These are phyloP conservation scores for Calosoma granatense DNA, from an alignment of 1,140 invertebrate genomes.

Conservation along the genomic window DNA sequence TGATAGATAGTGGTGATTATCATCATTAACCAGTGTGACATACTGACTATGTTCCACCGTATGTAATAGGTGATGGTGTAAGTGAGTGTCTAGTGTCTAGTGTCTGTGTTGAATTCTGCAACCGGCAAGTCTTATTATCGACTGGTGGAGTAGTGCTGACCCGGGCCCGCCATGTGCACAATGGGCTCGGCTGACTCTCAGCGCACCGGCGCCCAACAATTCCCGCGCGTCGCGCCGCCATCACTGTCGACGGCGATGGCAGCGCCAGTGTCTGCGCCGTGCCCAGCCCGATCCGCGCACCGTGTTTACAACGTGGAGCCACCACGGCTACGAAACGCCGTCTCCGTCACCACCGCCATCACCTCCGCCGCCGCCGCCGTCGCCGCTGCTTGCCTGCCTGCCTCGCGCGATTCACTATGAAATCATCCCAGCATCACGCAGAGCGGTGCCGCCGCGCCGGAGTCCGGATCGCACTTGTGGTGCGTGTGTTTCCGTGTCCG, in stretches of 20 bases:
- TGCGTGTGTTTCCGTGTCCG: neutral
- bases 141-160: constrained; percentile 1
- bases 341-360: neutral
- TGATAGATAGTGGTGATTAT: too few species aligned
- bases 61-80: too few species aligned
- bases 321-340: too few species aligned
- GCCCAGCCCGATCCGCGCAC: neutral
- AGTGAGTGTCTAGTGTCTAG: neutral
- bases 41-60: too few species aligned
- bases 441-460: neutral
- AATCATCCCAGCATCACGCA: neutral
- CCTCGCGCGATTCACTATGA: neutral
- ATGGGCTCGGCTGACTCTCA: neutral
- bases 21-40: too few species aligned
- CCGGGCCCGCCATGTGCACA: constrained; percentile 5
- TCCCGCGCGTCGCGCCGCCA: neutral
- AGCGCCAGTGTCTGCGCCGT: neutral
- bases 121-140: constrained; percentile 2
- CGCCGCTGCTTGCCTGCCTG: neutral
- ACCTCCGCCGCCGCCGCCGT: neutral
- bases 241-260: neutral
- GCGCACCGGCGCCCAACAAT: constrained; percentile 1
- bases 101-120: neutral
- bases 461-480: neutral
- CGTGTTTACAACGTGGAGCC: neutral